These are phyloP conservation scores for Zosterops pallidus DNA, from an alignment of 2,113 vertebrate genomes.

Conservation along the genomic window DNA sequence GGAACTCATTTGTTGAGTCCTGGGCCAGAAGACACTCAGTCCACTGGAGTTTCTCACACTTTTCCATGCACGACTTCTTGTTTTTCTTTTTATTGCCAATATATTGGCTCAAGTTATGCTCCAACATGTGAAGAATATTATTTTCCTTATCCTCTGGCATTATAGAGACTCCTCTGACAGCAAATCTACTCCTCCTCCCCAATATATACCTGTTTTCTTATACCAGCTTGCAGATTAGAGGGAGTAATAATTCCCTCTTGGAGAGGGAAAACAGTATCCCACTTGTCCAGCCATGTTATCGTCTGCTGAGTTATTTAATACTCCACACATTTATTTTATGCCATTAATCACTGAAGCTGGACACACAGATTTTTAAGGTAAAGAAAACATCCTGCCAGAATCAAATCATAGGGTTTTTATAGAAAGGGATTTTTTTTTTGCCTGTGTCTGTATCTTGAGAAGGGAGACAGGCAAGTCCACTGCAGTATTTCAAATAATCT, in stretches of 20 bases:
- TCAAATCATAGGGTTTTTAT: background rate
- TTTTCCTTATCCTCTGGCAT: background rate
- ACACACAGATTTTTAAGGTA: background rate
- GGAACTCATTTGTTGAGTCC: background rate
- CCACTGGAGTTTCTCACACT: background rate
- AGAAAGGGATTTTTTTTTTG: background rate
- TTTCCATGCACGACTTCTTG: background rate
- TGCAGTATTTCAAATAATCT: background rate
- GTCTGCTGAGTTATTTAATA: background rate
- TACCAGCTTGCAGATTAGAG: background rate
- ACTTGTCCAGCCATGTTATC: background rate
- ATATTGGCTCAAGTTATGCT: background rate
- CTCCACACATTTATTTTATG: background rate
- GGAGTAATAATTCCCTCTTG: background rate
- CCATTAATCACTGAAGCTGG: background rate
- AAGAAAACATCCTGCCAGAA: background rate
- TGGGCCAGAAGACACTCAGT: fast-evolving
- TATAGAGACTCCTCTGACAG: background rate
- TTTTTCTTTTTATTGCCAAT: background rate
- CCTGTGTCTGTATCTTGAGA: background rate
- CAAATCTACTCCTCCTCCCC: background rate
- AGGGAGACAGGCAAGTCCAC: background rate
- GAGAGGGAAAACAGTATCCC: background rate
- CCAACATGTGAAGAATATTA: background rate
- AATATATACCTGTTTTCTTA: background rate